Conservation (phyloP, 2,888 invertebrate species). For the Melieria omissa region DNA sequence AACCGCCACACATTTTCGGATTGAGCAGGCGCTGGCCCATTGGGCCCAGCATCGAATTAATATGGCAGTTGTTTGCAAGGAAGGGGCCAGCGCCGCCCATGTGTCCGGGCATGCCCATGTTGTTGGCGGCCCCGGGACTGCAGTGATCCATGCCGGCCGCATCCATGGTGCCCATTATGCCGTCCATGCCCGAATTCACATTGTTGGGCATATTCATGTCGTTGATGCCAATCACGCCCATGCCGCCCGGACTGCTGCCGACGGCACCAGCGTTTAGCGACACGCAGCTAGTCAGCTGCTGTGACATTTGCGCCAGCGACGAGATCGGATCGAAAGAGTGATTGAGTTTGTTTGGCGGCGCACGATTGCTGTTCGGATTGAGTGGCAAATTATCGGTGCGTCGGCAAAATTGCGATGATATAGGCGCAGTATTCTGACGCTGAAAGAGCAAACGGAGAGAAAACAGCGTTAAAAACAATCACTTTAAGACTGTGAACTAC, state of each 20-base stretch:
- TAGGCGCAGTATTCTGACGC: slow-evolving; percentile 53
- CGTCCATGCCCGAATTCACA: slow-evolving; percentile 50
- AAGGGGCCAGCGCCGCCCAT: slow-evolving; percentile 47
- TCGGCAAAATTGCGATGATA: slow-evolving; percentile 62
- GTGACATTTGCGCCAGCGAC: slow-evolving; percentile 94
- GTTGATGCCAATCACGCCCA: slow-evolving; percentile 45
- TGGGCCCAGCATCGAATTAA: slow-evolving; percentile 67
- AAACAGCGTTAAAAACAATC: no score
- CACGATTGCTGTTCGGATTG: slow-evolving; percentile 73
- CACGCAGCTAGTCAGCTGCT: slow-evolving; percentile 84
- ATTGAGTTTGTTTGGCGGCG: slow-evolving; percentile 72
- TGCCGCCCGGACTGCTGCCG: slow-evolving; percentile 44
- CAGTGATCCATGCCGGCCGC: slow-evolving; percentile 65
- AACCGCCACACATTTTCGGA: slow-evolving; percentile 73
- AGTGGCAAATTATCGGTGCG: slow-evolving; percentile 74
- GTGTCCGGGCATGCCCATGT: slow-evolving; percentile 41
- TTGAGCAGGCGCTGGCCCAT: slow-evolving; percentile 70
- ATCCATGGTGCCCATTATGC: slow-evolving; percentile 61
- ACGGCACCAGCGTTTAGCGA: slow-evolving; percentile 67
- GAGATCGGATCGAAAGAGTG: slow-evolving; percentile 90
- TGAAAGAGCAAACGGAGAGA: slow-evolving; percentile 39
- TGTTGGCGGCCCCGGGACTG: slow-evolving; percentile 47
- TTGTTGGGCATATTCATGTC: slow-evolving; percentile 54
- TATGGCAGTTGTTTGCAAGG: slow-evolving; percentile 53
- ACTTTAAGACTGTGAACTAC: not conserved